phyloP scores from a whole-genome alignment of 2,113 vertebrate genomes.

The Corythoichthys intestinalis region DNA sequence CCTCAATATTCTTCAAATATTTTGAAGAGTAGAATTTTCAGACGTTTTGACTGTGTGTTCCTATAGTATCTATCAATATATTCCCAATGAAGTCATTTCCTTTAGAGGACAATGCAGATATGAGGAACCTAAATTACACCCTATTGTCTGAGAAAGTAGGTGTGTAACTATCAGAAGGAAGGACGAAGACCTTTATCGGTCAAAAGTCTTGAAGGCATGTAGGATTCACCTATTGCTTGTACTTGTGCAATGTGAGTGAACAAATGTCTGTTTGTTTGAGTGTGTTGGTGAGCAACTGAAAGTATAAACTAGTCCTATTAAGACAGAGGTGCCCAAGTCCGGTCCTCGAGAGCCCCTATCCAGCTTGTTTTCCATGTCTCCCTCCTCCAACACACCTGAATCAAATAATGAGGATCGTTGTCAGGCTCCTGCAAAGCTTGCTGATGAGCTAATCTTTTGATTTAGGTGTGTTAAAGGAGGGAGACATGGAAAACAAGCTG shows the following conservation, averaged over 20 bases:
- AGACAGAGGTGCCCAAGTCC: no score
- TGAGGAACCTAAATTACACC: slow-evolving; percentile 64
- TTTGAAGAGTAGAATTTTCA: no score
- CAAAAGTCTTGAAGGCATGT: slow-evolving; percentile 43
- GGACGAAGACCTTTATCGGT: slow-evolving; percentile 41
- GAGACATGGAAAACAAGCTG: no score
- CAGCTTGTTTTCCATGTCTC: no score
- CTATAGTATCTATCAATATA: slow-evolving; percentile 64
- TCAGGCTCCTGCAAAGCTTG: no score
- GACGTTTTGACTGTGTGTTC: slow-evolving; percentile 14
- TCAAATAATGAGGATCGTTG: no score
- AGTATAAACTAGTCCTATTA: slow-evolving; percentile 13
- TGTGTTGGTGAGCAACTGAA: slow-evolving; percentile 21
- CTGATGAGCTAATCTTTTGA: no score
- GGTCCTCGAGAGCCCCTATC: no score
- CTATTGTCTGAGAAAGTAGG: slow-evolving; percentile 53
- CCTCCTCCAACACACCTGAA: no score
- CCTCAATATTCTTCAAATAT: no score
- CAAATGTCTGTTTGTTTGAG: not conserved
- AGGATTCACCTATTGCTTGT: slow-evolving; percentile 44
- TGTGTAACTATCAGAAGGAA: slow-evolving; percentile 17
- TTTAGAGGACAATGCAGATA: slow-evolving; percentile 68
- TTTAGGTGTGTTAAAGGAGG: no score
- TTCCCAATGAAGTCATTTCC: slow-evolving; percentile 68
- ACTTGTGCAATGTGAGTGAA: slow-evolving; percentile 25